Evolutionary conservation across 2,113 vertebrate genomes (phyloP), one percentile per base, ranked within the genome.

Genomic region (Ceyx margarethae): DNA sequence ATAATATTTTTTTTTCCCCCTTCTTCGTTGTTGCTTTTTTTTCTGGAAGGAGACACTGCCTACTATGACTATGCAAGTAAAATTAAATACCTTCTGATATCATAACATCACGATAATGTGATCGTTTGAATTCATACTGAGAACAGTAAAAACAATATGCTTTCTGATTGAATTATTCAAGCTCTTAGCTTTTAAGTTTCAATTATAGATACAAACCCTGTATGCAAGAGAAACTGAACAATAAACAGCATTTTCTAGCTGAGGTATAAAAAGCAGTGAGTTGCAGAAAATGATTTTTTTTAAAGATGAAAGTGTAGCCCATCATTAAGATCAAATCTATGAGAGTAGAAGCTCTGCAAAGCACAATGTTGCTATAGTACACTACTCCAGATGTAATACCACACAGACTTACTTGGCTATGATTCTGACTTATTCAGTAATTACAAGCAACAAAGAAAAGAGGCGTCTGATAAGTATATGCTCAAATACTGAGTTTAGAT

Each of bases 151-250:
- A 96, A 91, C 95, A 96, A 94, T 96, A 96, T 91, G 93, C 43
- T 94, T 96, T 96, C 95, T 95, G 94, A 96, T 94, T 95, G 89
- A 96, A 96, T 95, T 95, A 96, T 95, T 94, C 93, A 95, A 91
- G 85, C 93, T 96, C 64, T 54, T 88, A 95, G 94, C 95, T 97
- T 96, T 97, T 95, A 95, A 94, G 93, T 93, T 97, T 96, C 95
- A 97, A 89, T 95, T 96, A 97, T 96, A 92, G 95, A 91, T 81
- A 95, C 74, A 90, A 90, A 88, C 77, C 86, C 85, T 86, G 69
- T 81, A 85, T 29, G 83, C 90, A 92, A 90, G 73, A 91, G 64
- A 94, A 94, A 79, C 81, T 89, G 86, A 93, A 90, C 90, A 89
- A 96, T 92, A 96, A 95, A 81, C 68, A 79, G 77, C 85, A 58